These are phyloP conservation scores for Tragelaphus oryx DNA, from an alignment of 2,797 vertebrate species.

Conservation along the genomic window DNA sequence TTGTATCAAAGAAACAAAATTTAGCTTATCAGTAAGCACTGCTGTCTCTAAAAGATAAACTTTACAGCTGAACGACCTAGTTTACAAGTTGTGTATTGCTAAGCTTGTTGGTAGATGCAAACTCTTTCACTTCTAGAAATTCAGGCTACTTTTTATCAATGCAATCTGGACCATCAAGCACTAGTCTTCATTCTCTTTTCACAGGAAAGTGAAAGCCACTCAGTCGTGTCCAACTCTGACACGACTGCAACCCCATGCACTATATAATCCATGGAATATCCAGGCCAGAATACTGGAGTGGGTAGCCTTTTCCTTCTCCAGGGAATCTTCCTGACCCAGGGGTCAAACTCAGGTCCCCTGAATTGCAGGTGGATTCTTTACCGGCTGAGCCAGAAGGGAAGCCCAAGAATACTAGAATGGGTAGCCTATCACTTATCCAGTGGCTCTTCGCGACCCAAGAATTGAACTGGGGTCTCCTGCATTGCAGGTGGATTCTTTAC, in stretches of 20 bases:
- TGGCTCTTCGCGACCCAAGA: neutral
- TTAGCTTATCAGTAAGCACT: neutral
- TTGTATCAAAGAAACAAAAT: neutral
- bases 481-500: neutral
- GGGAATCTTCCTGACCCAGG: neutral
- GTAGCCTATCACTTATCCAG: neutral
- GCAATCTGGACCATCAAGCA: neutral
- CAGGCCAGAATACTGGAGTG: neutral
- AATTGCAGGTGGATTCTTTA: neutral
- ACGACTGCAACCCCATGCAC: neutral
- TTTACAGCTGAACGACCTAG: neutral
- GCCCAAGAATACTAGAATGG: neutral
- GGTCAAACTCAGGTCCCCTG: neutral
- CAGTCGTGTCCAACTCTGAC: neutral
- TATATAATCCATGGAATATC: neutral
- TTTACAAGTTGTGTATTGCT: neutral
- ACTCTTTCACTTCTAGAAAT: neutral
- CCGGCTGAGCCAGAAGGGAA: neutral
- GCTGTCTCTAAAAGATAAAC: neutral
- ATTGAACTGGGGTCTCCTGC: neutral
- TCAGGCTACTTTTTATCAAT: neutral
- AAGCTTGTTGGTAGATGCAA: neutral
- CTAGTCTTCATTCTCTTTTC: neutral
- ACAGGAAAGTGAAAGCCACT: neutral
- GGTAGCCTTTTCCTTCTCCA: neutral